phyloP scores from a whole-genome alignment of 1,140 invertebrate species.

The Spodoptera litura region DNA sequence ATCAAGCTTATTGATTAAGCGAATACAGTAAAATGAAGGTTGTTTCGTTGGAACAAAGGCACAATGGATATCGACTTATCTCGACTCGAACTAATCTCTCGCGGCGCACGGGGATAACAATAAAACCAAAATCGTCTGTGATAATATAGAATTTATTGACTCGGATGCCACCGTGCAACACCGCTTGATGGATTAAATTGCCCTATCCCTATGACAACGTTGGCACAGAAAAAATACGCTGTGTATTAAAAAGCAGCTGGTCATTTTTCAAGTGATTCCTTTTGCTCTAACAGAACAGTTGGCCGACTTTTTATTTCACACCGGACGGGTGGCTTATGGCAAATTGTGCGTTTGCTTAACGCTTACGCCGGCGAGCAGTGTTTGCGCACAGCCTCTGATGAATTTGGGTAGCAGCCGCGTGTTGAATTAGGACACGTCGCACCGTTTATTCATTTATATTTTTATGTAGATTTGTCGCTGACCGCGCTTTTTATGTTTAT shows the following conservation, averaged over 20 bases:
- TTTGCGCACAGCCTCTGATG: conserved; percentile 72
- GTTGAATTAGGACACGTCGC: conserved; percentile 72
- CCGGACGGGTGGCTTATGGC: conserved; percentile 58
- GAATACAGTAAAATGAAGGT: not conserved
- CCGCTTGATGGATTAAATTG: conserved; percentile 87
- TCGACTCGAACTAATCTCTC: conserved; percentile 69
- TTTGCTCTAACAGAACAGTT: conserved; percentile 82
- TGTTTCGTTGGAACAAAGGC: conserved; percentile 8
- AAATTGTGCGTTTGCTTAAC: conserved; percentile 75
- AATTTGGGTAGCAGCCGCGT: conserved; percentile 71
- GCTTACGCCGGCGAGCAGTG: conserved; percentile 57
- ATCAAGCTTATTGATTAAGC: too few relatives aligned
- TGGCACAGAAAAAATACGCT: conserved; percentile 85
- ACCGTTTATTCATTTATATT: conserved; percentile 59
- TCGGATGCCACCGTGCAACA: conserved; percentile 72
- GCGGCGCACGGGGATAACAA: conserved; percentile 71
- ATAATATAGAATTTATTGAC: conserved; percentile 84
- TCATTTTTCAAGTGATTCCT: conserved; percentile 86
- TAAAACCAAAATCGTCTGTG: conserved; percentile 81
- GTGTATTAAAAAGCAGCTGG: conserved; percentile 85
- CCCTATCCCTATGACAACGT: conserved; percentile 86
- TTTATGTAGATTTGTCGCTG: conserved; percentile 51
- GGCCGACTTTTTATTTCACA: conserved; percentile 64
- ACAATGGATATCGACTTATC: conserved; percentile 1
- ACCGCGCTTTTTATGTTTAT: conserved; percentile 6